Evolutionary conservation across 2,888 invertebrate genomes (phyloP), one percentile per base, ranked within the genome.

Genomic region (Rhagophthalmus giganteus): DNA sequence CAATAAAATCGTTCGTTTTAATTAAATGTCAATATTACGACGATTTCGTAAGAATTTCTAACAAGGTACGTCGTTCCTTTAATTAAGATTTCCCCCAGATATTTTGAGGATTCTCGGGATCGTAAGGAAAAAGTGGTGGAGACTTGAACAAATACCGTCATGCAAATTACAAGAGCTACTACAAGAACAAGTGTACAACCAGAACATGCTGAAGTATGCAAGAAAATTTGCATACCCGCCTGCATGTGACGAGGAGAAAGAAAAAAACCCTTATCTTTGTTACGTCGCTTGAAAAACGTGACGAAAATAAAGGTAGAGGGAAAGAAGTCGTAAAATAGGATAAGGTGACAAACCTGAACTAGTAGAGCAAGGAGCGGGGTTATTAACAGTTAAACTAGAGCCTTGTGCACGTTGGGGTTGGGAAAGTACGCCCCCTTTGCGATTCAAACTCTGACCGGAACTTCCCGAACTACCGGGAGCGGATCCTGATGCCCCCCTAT

Each of bases 341-440:
- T 26, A 14, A 28, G 38, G 48, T 59, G 63, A 81, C 82, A 74
- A 76, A 86, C 86, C 85, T 85, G 85, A 85, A 76, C 82, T 83
- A 69, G 84, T 84, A 72, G 85, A 78, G 76, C 81, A 77, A 63
- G 84, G 83, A 70, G 81, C 81, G 68, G 84, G 81, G 73, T 79
- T 81, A 70, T 72, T 62, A 59, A 85, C 85, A 70, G 83, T 81
- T 68, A 85, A 78, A 66, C 80, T 82, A 63, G 71, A 64, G 60
- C 68, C 55, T 54, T 63, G 56, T 45, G 76, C 76, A 64, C 78
- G 77, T 66, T 78, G 76, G 39, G 67, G 71, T 57, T 67, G 72
- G 41, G 62, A 66, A 35, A 55, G 65, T 34, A 65, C 64, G 69
- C 69, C 71, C 70, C 74, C 66, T 51, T 69, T 63, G 50, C 74